Evolutionary conservation across 2,888 invertebrate species (phyloP), one percentile per base, ranked within the genome.

Genomic region (Phyllotreta cruciferae): DNA sequence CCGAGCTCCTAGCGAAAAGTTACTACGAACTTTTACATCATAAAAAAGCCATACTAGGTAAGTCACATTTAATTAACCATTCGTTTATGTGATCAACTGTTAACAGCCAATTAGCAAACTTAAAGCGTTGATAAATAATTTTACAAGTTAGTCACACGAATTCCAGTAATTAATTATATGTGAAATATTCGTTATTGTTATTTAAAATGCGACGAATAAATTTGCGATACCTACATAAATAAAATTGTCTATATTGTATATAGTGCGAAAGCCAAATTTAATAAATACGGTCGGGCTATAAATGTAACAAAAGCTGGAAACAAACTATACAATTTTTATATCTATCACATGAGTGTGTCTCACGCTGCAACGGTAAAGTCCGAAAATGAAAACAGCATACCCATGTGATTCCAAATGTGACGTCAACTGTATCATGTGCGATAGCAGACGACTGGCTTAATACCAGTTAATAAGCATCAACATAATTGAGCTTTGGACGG

Each of bases 21-120:
- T 97, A 96, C 80, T 91, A 92, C 79, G 96, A 96, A 85, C 85
- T 97, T 71, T 84, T 94, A 79, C 92, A 96, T 82, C 92, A 93
- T 81, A 96, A 96, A 82, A 92, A 92, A 82, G 92, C 94, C 69
- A 92, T 96, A 76, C 85, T 96, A 86, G 96, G 95, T 82, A 72
- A 76, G 77, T 37, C 41, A 6, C 41, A 41, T n/a, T 24, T 24
- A 1, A 24, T 3, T 24, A 24, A 24, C 1, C 1, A 24, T 24
- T 4, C 24, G 1, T 24, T 24, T 4, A 24, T 24, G 4, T 24
- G n/a, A n/a, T n/a, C n/a, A n/a, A 4, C 41, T 1, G 2, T 10
- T 3, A 41, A 41, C 1, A 24, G 4, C 24, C 4, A 24, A 24
- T 24, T 24, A 4, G 4, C 24, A 24, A 24, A 24, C 4, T 24